Evolutionary conservation across 2,113 vertebrate genomes (phyloP).

Genomic region (Anseranas semipalmata): DNA sequence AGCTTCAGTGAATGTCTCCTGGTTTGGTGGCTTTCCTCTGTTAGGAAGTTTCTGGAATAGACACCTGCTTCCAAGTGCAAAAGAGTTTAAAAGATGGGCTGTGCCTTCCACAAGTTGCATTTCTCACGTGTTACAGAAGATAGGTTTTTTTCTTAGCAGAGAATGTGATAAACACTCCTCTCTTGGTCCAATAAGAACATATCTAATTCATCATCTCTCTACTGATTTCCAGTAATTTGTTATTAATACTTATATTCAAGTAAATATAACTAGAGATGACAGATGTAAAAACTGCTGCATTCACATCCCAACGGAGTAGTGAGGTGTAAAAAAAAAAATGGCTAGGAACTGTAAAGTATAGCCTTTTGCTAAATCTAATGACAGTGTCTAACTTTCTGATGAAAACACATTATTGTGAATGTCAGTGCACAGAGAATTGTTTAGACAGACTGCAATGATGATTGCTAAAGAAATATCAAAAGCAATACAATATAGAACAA

Average conservation of each 20-base stretch:
- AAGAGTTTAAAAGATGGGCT: background rate
- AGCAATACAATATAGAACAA: conserved; percentile 69
- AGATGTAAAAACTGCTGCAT: conserved; percentile 66
- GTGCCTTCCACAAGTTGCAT: background rate
- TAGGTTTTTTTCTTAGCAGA: conserved; percentile 1
- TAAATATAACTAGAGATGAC: conserved; percentile 67
- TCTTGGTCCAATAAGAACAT: conserved; percentile 30
- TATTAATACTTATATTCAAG: conserved; percentile 71
- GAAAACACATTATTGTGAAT: conserved; percentile 76
- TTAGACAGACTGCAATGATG: conserved; percentile 68
- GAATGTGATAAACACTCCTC: background rate
- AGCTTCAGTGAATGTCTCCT: background rate
- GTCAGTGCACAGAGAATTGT: conserved; percentile 76
- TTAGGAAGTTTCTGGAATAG: background rate
- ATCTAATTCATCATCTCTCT: conserved; percentile 47
- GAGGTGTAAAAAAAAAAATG: conserved; percentile 48
- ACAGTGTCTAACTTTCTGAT: conserved; percentile 70
- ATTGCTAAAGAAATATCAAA: conserved; percentile 69
- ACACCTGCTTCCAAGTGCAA: background rate
- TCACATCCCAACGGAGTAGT: conserved; percentile 43
- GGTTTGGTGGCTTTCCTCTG: background rate
- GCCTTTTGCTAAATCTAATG: conserved; percentile 66
- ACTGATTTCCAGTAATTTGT: conserved; percentile 65
- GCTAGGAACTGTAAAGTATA: conserved; percentile 57
- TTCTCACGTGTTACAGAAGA: background rate